phyloP scores from a whole-genome alignment of 2,888 invertebrate species.

The Tuta absoluta region DNA sequence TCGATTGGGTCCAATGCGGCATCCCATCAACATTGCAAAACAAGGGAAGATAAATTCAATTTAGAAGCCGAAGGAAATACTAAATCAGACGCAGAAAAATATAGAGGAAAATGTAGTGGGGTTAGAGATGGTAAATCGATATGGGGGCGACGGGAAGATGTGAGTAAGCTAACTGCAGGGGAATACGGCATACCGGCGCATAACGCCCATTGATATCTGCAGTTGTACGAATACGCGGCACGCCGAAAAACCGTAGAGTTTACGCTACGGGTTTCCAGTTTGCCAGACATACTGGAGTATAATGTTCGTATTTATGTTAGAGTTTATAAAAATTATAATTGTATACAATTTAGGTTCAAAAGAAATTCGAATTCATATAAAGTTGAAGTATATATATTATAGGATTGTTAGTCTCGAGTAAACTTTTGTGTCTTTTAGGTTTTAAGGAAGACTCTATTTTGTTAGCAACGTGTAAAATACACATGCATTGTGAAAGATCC shows the following conservation, averaged over 20 bases:
- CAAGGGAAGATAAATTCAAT: not conserved
- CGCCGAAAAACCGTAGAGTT: slow-evolving; percentile 12
- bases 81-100: slow-evolving; percentile 18
- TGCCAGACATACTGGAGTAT: not conserved
- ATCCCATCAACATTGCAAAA: not conserved
- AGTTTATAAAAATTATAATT: not conserved
- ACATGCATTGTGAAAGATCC: not conserved
- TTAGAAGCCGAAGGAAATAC: slow-evolving; percentile 7
- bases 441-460: no score
- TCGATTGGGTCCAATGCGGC: slow-evolving; percentile 12
- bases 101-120: slow-evolving; percentile 23
- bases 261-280: not conserved
- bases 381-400: not conserved
- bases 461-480: not conserved
- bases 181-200: slow-evolving; percentile 74
- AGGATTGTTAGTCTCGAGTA: no score
- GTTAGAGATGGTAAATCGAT: slow-evolving; percentile 64
- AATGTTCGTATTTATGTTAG: not conserved
- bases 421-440: no score
- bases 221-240: slow-evolving; percentile 43
- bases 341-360: not conserved
- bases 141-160: slow-evolving; percentile 67
- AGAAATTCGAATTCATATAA: not conserved
- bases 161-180: slow-evolving; percentile 71
- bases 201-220: slow-evolving; percentile 73